Conservation (phyloP, 2,113 vertebrate genomes). For the Sporophila hypoxantha region DNA sequence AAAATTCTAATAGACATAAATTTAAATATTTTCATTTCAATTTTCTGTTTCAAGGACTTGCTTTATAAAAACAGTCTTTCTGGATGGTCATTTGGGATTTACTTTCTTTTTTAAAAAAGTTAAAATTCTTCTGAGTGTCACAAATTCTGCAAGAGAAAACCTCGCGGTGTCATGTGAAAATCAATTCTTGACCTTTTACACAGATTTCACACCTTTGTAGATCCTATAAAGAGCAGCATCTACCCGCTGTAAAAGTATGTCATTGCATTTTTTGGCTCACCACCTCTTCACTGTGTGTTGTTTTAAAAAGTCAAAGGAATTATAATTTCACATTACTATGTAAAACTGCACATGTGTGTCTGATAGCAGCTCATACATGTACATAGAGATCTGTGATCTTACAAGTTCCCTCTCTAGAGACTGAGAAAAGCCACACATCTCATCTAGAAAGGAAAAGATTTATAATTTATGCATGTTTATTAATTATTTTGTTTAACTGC, state of each 20-base stretch:
- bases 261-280: neutral
- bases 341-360: neutral
- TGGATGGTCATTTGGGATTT: neutral
- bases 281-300: neutral
- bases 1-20: neutral
- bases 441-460: neutral
- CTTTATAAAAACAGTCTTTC: neutral
- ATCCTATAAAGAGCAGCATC: neutral
- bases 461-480: neutral
- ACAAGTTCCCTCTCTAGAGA: neutral
- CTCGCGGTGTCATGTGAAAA: neutral
- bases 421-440: neutral
- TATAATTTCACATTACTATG: neutral
- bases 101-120: neutral
- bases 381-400: neutral
- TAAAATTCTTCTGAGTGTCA: neutral
- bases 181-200: neutral
- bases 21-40: neutral
- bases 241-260: neutral
- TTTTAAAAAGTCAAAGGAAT: neutral
- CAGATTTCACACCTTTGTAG: neutral
- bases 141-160: neutral
- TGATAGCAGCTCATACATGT: neutral
- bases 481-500: conserved; percentile 10
- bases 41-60: neutral